Conservation (phyloP, 2,888 invertebrate species). For the Neelides folsomi region DNA sequence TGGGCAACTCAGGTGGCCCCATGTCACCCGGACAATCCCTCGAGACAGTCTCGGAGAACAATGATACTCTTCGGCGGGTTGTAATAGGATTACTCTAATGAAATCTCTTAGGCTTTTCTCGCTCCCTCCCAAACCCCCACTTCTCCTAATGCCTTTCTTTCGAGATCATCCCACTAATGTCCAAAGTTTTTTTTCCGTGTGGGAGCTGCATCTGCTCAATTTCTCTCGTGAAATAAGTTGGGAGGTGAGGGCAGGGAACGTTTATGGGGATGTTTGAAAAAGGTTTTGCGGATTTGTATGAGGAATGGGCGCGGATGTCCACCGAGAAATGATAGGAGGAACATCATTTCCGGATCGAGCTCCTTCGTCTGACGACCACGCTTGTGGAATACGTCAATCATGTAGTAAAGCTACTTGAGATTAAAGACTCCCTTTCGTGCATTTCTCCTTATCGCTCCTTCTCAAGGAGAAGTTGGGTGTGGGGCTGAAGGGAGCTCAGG, state of each 20-base stretch:
- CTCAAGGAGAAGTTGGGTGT: too few relatives aligned
- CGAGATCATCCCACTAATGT: slow-evolving; percentile 8
- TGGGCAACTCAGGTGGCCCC: background rate
- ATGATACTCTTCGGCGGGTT: slow-evolving; percentile 1
- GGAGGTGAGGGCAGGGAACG: background rate
- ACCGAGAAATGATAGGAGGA: too few relatives aligned
- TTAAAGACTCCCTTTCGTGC: too few relatives aligned
- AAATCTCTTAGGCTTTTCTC: background rate
- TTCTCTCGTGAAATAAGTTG: slow-evolving; percentile 14
- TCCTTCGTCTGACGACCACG: too few relatives aligned
- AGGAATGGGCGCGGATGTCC: too few relatives aligned
- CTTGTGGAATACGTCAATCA: too few relatives aligned
- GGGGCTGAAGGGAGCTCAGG: too few relatives aligned
- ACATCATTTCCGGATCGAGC: too few relatives aligned
- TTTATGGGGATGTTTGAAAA: too few relatives aligned
- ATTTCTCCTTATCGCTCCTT: too few relatives aligned
- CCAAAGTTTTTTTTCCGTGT: slow-evolving; percentile 10
- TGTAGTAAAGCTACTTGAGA: too few relatives aligned
- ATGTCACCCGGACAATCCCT: background rate
- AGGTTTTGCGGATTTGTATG: too few relatives aligned
- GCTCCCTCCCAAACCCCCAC: background rate
- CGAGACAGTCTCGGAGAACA: slow-evolving; percentile 5
- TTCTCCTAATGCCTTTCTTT: background rate
- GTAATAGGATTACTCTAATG: background rate
- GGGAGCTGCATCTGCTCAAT: slow-evolving; percentile 13